These are phyloP conservation scores for Teinopalpus imperialis DNA, from an alignment of 2,888 invertebrate species.

Conservation along the genomic window DNA sequence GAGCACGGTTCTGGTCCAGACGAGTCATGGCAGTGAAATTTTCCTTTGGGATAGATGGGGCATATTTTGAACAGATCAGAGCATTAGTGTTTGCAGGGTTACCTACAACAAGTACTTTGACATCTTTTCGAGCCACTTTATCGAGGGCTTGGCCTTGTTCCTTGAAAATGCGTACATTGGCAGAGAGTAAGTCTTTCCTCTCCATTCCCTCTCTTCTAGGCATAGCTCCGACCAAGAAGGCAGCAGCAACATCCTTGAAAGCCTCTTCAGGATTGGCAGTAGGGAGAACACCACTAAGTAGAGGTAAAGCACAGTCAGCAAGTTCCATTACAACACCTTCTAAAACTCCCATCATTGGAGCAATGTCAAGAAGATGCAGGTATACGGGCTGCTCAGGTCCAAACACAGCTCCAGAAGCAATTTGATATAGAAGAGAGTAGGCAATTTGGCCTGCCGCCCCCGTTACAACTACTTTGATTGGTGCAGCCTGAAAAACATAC, in stretches of 20 bases:
- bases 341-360: slow-evolving; percentile 97
- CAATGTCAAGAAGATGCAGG: slow-evolving; percentile 96
- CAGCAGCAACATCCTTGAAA: slow-evolving; percentile 97
- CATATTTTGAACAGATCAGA: slow-evolving; percentile 96
- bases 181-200: slow-evolving; percentile 97
- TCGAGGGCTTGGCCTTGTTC: slow-evolving; percentile 97
- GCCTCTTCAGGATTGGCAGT: slow-evolving; percentile 94
- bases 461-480: slow-evolving; percentile 96
- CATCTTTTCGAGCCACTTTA: slow-evolving; percentile 93
- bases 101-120: slow-evolving; percentile 98
- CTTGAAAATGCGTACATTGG: slow-evolving; percentile 99
- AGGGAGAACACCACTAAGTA: slow-evolving; percentile 91
- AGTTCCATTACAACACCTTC: slow-evolving; percentile 99
- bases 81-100: slow-evolving; percentile 99
- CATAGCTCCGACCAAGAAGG: slow-evolving; percentile 98
- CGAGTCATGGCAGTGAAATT: slow-evolving; percentile 99
- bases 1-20: slow-evolving; percentile 98
- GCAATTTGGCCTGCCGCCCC: slow-evolving; percentile 99
- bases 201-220: slow-evolving; percentile 98
- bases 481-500: slow-evolving; percentile 83
- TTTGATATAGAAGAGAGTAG: slow-evolving; percentile 96
- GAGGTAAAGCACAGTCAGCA: slow-evolving; percentile 95
- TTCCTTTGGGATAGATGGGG: slow-evolving; percentile 96
- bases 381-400: slow-evolving; percentile 93
- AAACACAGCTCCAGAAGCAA: slow-evolving; percentile 98